phyloP scores from a whole-genome alignment of 2,113 vertebrate genomes.

The Anarrhichthys ocellatus region DNA sequence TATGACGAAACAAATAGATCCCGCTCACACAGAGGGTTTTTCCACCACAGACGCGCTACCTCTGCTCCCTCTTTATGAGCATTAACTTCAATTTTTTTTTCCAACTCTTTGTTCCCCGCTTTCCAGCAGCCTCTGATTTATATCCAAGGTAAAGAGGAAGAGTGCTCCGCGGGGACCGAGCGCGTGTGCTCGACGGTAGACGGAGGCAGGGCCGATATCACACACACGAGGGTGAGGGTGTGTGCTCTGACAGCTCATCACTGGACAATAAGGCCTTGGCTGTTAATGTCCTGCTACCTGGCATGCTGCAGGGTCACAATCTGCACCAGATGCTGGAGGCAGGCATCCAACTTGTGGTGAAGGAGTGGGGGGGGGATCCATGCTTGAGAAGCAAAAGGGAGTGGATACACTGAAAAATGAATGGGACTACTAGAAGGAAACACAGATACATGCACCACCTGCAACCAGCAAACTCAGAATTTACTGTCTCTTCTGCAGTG shows the following conservation, averaged over 20 bases:
- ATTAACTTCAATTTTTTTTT: conserved; percentile 56
- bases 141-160: conserved; percentile 63
- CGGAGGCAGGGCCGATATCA: conserved; percentile 48
- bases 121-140: conserved; percentile 66
- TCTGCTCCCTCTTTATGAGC: conserved; percentile 46
- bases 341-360: conserved; percentile 61
- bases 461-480: conserved; percentile 42
- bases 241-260: conserved; percentile 74
- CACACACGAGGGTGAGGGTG: conserved; percentile 49
- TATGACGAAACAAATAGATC: conserved; percentile 42
- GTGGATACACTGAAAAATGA: conserved; percentile 64
- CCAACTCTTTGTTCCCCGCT: conserved; percentile 35
- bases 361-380: background rate
- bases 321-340: conserved; percentile 77
- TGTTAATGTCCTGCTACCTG: conserved; percentile 76
- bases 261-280: conserved; percentile 75
- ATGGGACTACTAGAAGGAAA: conserved; percentile 38
- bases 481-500: conserved; percentile 39
- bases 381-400: conserved; percentile 43
- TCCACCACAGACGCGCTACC: conserved; percentile 17
- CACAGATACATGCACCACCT: conserved; percentile 46
- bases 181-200: conserved; percentile 17
- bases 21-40: conserved; percentile 11
- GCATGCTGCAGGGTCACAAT: conserved; percentile 67
- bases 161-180: conserved; percentile 51